phyloP scores from a whole-genome alignment of 35 echinoderm and acorn worm genomes.

The Heliocidaris erythrogramma region DNA sequence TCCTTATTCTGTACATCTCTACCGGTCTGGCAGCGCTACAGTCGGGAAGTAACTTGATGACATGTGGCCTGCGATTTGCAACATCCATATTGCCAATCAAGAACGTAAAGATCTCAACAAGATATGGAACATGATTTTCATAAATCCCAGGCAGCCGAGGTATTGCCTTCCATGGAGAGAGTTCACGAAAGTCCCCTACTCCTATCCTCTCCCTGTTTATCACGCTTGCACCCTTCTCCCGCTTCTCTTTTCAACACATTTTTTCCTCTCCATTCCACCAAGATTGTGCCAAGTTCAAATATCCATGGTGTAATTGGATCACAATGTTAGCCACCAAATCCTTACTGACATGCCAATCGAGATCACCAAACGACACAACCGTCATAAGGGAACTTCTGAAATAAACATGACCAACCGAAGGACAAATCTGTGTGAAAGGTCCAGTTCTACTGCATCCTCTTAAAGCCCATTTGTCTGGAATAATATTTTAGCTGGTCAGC shows the following conservation, averaged over 20 bases:
- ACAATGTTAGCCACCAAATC: background rate
- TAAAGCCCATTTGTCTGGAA: background rate
- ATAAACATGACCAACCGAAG: background rate
- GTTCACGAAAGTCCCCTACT: background rate
- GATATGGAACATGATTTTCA: background rate
- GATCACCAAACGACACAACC: background rate
- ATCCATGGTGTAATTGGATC: background rate
- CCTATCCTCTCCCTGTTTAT: background rate
- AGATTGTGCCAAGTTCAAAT: background rate
- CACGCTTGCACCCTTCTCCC: background rate
- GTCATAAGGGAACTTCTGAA: background rate
- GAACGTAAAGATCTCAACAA: background rate
- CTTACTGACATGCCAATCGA: background rate
- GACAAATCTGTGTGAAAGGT: background rate
- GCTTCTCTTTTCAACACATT: background rate
- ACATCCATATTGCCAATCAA: conserved; percentile 17
- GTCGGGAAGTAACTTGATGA: background rate
- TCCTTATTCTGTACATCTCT: background rate
- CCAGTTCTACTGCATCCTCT: background rate
- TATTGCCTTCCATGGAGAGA: background rate
- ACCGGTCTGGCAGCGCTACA: background rate
- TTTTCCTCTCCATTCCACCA: background rate
- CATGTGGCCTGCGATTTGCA: background rate
- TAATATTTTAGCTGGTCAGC: background rate
- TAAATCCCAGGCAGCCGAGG: background rate